phyloP scores from a whole-genome alignment of 35 echinoderm and acorn worm species.

The Lytechinus pictus region DNA sequence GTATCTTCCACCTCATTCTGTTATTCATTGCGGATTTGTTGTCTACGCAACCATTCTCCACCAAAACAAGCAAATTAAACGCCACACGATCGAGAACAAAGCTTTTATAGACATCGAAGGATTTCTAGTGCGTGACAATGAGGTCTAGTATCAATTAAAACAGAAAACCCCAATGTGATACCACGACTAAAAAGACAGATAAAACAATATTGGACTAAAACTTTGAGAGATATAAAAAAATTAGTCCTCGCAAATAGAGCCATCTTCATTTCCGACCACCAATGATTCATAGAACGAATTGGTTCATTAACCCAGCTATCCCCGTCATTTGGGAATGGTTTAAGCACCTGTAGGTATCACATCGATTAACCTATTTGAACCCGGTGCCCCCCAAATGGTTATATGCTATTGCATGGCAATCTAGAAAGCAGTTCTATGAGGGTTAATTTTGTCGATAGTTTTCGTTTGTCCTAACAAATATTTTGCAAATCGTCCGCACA shows the following conservation, averaged over 20 bases:
- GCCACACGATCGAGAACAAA: not conserved
- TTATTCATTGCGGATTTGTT: not conserved
- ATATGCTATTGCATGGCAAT: not conserved
- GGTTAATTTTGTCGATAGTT: not conserved
- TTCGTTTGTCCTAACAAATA: not conserved
- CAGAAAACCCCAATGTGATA: not conserved
- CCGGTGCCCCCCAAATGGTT: not conserved
- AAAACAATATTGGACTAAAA: not conserved
- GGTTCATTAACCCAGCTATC: constrained; percentile 1
- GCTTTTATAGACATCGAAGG: not conserved
- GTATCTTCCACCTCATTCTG: not conserved
- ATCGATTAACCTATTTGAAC: not conserved
- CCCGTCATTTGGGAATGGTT: not conserved
- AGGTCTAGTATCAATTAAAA: not conserved
- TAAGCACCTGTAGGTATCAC: not conserved
- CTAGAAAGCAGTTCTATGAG: not conserved
- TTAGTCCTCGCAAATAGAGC: not conserved
- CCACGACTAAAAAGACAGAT: not conserved
- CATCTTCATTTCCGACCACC: constrained; percentile 16
- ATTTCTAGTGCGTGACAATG: not conserved
- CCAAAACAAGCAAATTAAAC: not conserved
- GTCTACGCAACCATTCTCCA: not conserved
- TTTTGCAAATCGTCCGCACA: not conserved
- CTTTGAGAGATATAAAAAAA: not conserved
- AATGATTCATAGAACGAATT: not conserved